Base-by-base conservation (phyloP, 2,797 vertebrate genomes). In the Spinus olivaceus region DNA sequence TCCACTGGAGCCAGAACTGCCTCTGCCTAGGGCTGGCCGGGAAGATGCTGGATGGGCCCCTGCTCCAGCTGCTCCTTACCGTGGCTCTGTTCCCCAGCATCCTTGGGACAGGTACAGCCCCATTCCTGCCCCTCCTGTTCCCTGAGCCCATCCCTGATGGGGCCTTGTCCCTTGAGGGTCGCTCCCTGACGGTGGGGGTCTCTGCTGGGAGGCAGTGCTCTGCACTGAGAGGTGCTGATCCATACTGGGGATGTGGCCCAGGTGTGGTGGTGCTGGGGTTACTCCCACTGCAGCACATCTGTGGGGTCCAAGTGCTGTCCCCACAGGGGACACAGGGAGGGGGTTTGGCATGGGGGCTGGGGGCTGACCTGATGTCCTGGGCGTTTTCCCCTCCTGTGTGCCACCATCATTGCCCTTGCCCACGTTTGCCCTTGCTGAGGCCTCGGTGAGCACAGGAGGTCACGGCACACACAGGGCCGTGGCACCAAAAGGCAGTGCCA, bases 11-110 rank as follows among this genome's bases (percentile, higher is more conserved):
- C 80, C 90, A 64, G 83, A 92, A 57, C 94, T 83, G 92, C 93
- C 53, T 86, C 95, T 84, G 94, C 91, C 79, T 65, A 64, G 88
- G 71, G 39, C 33, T 49, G 15, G 81, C 65, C 1, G 8, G 86
- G 95, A 97, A 95, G 96, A 97, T 96, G 97, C 88, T 56, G 81
- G 42, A 57, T 69, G 37, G 70, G 77, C 56, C 91, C 92, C 91
- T 94, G 78, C 81, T 96, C 33, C 16, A 14, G 56, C 92, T 97
- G 88, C 91, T 97, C 50, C 80, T 95, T 13, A 5, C 59, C 16
- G 8, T 7, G 0, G 80, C 46, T 51, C 77, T 89, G 82, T 90
- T 87, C 53, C 71, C 91, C 7, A 14, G 88, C 81, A 63, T 95
- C 88, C 28, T 71, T 4, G 59, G 94, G 66, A 95, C 96, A 97